Conservation (phyloP, 1,140 invertebrate species). For the Forficula auricularia region DNA sequence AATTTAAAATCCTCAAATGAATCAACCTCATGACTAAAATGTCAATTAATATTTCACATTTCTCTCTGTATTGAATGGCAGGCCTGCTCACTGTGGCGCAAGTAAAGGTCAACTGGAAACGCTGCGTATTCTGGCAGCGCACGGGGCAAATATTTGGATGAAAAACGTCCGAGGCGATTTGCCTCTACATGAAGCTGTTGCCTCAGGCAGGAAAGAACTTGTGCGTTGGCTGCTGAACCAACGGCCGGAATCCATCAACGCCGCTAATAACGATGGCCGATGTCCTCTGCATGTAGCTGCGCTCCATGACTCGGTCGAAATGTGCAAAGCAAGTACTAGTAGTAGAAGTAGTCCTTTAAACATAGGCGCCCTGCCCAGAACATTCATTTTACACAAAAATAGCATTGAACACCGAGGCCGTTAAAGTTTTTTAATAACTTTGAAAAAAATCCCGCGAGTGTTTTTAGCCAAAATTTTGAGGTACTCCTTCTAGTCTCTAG, state of each 20-base stretch:
- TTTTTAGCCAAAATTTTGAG: too few relatives aligned
- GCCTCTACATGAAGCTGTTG: slow-evolving; percentile 86
- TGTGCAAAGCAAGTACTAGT: slow-evolving; percentile 61
- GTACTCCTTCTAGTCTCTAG: too few relatives aligned
- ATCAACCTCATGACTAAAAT: too few relatives aligned
- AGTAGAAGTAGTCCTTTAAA: too few relatives aligned
- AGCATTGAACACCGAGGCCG: too few relatives aligned
- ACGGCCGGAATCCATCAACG: slow-evolving; percentile 66
- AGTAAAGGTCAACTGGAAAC: slow-evolving; percentile 87
- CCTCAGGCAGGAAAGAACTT: slow-evolving; percentile 71
- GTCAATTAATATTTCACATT: too few relatives aligned
- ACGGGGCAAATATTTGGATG: slow-evolving; percentile 81
- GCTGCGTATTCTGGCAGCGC: slow-evolving; percentile 52
- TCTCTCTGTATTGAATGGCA: slow-evolving; percentile 17
- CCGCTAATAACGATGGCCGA: slow-evolving; percentile 79
- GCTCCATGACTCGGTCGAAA: slow-evolving; percentile 81
- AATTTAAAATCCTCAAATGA: too few relatives aligned
- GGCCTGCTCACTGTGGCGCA: slow-evolving; percentile 71
- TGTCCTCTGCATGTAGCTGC: slow-evolving; percentile 88
- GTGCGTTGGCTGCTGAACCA: slow-evolving; percentile 71
- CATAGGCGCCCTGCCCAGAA: too few relatives aligned
- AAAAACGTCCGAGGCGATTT: slow-evolving; percentile 78
- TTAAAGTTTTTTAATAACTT: too few relatives aligned
- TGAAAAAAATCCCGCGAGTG: too few relatives aligned
- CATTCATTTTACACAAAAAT: too few relatives aligned